These are phyloP conservation scores for Synanthedon tipuliformis DNA, from an alignment of 2,888 invertebrate genomes.

Conservation along the genomic window DNA sequence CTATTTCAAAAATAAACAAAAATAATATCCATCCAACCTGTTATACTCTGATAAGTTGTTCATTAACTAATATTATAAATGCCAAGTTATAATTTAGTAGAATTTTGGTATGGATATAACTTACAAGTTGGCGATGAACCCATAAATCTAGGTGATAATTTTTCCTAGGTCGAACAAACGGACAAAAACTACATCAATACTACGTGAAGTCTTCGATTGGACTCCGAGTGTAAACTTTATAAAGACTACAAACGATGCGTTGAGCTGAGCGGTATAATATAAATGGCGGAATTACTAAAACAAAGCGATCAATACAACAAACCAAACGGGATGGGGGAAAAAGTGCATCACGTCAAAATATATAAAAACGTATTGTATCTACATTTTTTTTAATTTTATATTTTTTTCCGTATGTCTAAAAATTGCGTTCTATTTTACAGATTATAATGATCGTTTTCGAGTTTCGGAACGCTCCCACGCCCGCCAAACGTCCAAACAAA, in stretches of 20 bases:
- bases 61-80: no score
- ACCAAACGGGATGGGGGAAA: constrained; percentile 36
- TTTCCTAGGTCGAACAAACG: no score
- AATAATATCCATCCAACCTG: no score
- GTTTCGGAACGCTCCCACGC: constrained; percentile 54
- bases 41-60: no score
- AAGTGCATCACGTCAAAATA: constrained; percentile 63
- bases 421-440: constrained; percentile 62
- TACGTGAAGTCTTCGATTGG: no score
- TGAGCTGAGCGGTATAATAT: neutral
- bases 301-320: constrained; percentile 59
- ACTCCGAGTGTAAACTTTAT: no score
- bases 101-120: no score
- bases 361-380: constrained; percentile 38
- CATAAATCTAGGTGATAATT: no score
- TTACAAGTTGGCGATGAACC: no score
- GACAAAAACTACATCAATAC: no score
- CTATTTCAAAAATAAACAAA: no score
- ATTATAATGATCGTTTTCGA: constrained; percentile 30
- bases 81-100: no score
- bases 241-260: neutral
- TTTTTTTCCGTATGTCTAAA: constrained; percentile 45
- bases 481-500: constrained; percentile 11
- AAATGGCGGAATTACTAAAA: constrained; percentile 52
- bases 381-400: constrained; percentile 33